These are phyloP conservation scores for Scaptomyza caliginosa DNA, from an alignment of 2,888 invertebrate genomes.

Conservation along the genomic window DNA sequence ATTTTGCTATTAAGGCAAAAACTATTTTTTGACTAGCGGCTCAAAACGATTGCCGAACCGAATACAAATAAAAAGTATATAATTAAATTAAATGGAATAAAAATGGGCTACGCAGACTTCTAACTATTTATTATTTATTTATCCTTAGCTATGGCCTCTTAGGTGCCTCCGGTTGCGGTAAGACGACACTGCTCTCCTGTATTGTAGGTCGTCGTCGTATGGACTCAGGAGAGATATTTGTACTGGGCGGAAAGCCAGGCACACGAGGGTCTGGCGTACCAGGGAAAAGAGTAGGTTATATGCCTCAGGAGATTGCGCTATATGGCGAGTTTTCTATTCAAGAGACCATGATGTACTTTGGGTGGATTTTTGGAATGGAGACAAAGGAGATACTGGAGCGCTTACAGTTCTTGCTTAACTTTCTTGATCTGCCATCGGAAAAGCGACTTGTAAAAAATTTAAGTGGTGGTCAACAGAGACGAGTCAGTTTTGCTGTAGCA, in stretches of 20 bases:
- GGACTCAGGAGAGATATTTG: slow-evolving; percentile 94
- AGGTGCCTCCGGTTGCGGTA: slow-evolving; percentile 98
- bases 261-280: slow-evolving; percentile 95
- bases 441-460: slow-evolving; percentile 91
- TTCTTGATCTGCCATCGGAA: slow-evolving; percentile 94
- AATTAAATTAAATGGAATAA: not conserved
- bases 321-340: slow-evolving; percentile 96
- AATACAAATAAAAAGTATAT: not conserved
- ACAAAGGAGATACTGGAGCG: slow-evolving; percentile 91
- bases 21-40: slow-evolving; percentile 6
- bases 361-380: slow-evolving; percentile 97
- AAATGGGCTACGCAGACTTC: no score
- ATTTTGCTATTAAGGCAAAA: slow-evolving; percentile 47
- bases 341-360: slow-evolving; percentile 98
- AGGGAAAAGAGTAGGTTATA: slow-evolving; percentile 97
- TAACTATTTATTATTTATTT: not conserved
- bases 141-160: slow-evolving; percentile 93
- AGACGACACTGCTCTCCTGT: slow-evolving; percentile 96
- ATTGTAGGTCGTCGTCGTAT: slow-evolving; percentile 94
- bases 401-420: slow-evolving; percentile 93
- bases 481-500: slow-evolving; percentile 96
- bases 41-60: slow-evolving; percentile 7
- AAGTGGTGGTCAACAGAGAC: slow-evolving; percentile 95
- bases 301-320: slow-evolving; percentile 96
- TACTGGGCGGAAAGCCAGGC: slow-evolving; percentile 95